Evolutionary conservation across 2,113 vertebrate species (phyloP), one percentile per base, ranked within the genome.

Genomic region (Psittacus erithacus): DNA sequence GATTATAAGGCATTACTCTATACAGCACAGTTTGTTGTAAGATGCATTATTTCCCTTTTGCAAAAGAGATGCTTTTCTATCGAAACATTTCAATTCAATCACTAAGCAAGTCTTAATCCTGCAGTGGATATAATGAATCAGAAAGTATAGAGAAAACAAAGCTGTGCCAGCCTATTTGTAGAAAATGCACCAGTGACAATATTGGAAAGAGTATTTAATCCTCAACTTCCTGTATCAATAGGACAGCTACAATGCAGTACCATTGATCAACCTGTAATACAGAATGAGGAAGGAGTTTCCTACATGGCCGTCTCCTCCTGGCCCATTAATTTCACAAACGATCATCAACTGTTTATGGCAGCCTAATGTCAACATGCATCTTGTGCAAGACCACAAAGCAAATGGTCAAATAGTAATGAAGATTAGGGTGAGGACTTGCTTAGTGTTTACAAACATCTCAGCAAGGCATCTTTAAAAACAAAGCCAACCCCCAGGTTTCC

Each of bases 321-420:
- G 43, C 46, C 82, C 96, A 96, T 97, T 96, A 83, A 86, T 95
- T 88, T 93, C 76, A 39, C 46, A 28, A 50, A 55, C 83, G 50
- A 11, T 95, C 88, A 93, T 88, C 84, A 82, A 29, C 60, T 77
- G 71, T 93, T 96, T 96, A 96, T 97, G 79, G n/a, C 93, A 96
- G 78, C 50, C 46, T 95, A 82, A 94, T 91, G 94, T 97, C 96
- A 97, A 93, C 65, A 86, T 29, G 63, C 29, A 49, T 62, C 86
- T 82, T 75, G 41, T 69, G 25, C 70, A 79, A 82, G 82, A 70
- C 63, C 92, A n/a, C 76, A 92, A 53, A 92, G 74, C 73, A 94
- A 97, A 95, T 75, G 84, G 77, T 79, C 9, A 1, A 82, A 83
- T 76, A 70, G 96, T 86, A 88, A n/a, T 95, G 77, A 89, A 80